A percentile compares a stretch with the other conserved stretches of the same genome.
Conservation (phyloP, 2,113 vertebrate genomes). For the Zapornia atra region DNA sequence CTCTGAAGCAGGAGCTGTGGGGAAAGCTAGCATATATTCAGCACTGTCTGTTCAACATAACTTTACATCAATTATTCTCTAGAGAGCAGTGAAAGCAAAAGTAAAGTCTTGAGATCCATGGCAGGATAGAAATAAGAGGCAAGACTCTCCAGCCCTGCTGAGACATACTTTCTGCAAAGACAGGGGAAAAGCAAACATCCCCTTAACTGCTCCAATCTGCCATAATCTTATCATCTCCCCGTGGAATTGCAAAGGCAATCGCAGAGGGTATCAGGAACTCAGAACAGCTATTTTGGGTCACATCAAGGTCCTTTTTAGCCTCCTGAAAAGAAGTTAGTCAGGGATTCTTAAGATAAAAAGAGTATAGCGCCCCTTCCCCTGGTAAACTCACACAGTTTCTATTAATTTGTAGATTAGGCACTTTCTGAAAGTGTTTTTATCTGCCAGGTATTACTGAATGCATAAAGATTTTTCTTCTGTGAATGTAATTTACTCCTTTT, state of each 20-base stretch:
- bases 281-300: not conserved
- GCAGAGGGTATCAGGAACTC: not conserved
- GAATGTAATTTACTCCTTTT: not conserved
- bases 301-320: not conserved
- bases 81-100: not conserved
- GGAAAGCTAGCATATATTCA: not conserved
- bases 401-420: not conserved
- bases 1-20: not conserved
- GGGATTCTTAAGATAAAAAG: not conserved
- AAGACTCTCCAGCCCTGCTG: not conserved
- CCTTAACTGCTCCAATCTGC: not conserved
- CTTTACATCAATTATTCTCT: not conserved
- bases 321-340: not conserved
- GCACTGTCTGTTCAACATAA: not conserved
- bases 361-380: not conserved
- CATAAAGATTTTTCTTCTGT: not conserved
- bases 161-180: not conserved
- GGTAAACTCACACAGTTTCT: not conserved
- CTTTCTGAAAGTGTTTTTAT: not conserved
- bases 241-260: not conserved
- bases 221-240: not conserved
- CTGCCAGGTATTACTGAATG: no score
- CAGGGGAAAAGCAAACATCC: not conserved
- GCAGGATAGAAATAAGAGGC: not conserved
- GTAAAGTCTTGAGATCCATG: not conserved